Evolutionary conservation across 2,888 invertebrate genomes (phyloP).

Genomic region (Idaea straminata): DNA sequence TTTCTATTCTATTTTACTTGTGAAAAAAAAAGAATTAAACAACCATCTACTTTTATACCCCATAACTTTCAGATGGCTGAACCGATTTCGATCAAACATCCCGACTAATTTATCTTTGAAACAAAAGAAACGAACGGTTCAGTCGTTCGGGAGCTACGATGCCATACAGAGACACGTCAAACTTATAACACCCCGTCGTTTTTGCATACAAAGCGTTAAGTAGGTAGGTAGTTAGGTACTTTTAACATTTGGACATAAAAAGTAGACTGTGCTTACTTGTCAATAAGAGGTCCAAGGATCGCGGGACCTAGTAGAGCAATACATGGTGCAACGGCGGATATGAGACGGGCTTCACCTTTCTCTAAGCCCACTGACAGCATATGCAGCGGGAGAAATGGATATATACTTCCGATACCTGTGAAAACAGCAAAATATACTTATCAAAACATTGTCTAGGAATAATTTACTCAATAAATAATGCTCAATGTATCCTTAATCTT

Average conservation of each 20-base stretch:
- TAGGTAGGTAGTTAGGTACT: no score
- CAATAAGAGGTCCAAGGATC: slow-evolving; percentile 88
- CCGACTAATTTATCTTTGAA: no score
- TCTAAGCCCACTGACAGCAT: slow-evolving; percentile 87
- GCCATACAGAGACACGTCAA: no score
- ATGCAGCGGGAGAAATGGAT: slow-evolving; percentile 90
- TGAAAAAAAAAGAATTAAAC: not conserved
- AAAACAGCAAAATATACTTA: slow-evolving; percentile 11
- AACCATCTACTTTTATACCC: no score
- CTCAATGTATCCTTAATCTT: no score
- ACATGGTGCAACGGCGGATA: slow-evolving; percentile 89
- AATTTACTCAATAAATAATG: not conserved
- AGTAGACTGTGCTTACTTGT: slow-evolving; percentile 77
- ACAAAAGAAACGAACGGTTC: no score
- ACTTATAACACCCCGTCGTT: no score
- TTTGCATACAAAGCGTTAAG: no score
- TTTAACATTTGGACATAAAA: slow-evolving; percentile 21
- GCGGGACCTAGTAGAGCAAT: slow-evolving; percentile 89
- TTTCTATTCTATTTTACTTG: slow-evolving; percentile 2
- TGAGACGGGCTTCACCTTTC: slow-evolving; percentile 85
- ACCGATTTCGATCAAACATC: no score
- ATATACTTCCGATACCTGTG: slow-evolving; percentile 89
- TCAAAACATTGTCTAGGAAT: not conserved
- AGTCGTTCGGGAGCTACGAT: no score
- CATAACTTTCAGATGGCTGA: no score